These are phyloP conservation scores for Amia ocellicauda DNA, from an alignment of 2,113 vertebrate genomes.

Conservation along the genomic window DNA sequence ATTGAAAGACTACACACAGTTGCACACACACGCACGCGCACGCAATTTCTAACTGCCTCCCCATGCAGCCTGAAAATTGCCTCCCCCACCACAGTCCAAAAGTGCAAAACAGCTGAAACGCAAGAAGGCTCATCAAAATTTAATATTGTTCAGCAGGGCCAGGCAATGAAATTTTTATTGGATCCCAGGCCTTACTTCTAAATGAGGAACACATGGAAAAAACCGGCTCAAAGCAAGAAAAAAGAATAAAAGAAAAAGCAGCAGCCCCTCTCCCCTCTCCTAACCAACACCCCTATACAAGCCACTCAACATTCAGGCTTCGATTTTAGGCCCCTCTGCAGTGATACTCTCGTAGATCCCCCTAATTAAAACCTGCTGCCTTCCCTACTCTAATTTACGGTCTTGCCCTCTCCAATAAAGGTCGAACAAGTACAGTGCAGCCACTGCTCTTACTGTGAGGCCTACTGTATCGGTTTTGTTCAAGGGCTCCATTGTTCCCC, in stretches of 20 bases:
- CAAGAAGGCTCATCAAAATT: slow-evolving; percentile 46
- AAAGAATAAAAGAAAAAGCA: too few relatives aligned
- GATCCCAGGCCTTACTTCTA: slow-evolving; percentile 31
- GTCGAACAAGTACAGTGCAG: slow-evolving; percentile 40
- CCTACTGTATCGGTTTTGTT: not conserved
- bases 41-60: not conserved
- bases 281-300: slow-evolving; percentile 16
- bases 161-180: slow-evolving; percentile 48
- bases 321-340: slow-evolving; percentile 25
- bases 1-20: too few relatives aligned
- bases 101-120: slow-evolving; percentile 39
- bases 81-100: not conserved
- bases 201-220: slow-evolving; percentile 9
- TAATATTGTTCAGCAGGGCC: slow-evolving; percentile 42
- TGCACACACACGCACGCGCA: too few relatives aligned
- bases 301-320: slow-evolving; percentile 4
- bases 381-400: slow-evolving; percentile 39
- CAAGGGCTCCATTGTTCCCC: not conserved
- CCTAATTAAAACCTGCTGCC: slow-evolving; percentile 45
- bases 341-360: slow-evolving; percentile 34
- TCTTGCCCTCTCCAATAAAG: slow-evolving; percentile 27
- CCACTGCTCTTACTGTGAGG: not conserved
- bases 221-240: not conserved
- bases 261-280: not conserved
- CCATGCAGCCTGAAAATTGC: not conserved